These are phyloP conservation scores for Nezara viridula DNA, from an alignment of 2,888 invertebrate species.

Conservation along the genomic window DNA sequence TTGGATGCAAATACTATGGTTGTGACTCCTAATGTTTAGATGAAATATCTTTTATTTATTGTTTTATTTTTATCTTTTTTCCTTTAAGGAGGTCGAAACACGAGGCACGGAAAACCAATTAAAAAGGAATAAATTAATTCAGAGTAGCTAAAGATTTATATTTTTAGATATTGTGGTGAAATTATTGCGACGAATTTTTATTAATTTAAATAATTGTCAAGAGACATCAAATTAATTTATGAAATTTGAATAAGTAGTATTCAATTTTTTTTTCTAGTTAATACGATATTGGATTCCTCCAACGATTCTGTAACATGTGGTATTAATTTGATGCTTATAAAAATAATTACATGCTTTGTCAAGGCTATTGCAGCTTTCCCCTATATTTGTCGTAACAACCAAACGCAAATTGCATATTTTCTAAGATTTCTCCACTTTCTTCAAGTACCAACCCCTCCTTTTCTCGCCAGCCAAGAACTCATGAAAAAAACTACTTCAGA, in stretches of 20 bases:
- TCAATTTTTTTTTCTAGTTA: background rate
- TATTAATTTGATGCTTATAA: background rate
- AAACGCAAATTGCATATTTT: conserved; percentile 14
- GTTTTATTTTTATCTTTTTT: background rate
- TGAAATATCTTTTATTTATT: background rate
- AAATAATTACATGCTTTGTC: conserved; percentile 1
- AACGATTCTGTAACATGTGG: background rate
- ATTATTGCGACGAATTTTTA: no score
- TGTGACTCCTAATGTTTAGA: background rate
- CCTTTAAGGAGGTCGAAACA: background rate
- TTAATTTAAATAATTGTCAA: no score
- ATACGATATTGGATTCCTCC: background rate
- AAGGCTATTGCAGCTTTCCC: background rate
- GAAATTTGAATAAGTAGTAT: background rate
- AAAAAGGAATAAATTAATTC: no score
- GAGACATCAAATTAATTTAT: background rate
- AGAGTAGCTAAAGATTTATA: no score
- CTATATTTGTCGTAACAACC: background rate
- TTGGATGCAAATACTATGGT: background rate
- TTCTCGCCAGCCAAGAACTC: background rate
- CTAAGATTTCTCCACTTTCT: conserved; percentile 20
- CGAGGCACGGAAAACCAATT: no score
- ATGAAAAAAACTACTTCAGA: background rate
- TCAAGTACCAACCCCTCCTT: background rate
- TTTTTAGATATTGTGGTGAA: no score